phyloP scores from a whole-genome alignment of 2,113 vertebrate species.

The Pelodiscus sinensis region DNA sequence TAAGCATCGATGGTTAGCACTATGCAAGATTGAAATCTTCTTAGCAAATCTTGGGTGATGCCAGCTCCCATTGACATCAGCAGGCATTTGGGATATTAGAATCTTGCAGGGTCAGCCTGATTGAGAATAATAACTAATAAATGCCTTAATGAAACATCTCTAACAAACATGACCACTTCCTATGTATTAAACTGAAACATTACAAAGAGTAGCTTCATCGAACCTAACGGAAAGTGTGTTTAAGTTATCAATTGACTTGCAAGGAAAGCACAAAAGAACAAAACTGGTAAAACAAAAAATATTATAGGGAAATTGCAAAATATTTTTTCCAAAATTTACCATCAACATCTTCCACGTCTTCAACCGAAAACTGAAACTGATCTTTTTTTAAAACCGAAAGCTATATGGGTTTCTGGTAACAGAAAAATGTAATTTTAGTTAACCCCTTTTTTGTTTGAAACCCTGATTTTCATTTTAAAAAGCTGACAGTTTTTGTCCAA shows the following conservation, averaged over 20 bases:
- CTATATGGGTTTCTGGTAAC: not conserved
- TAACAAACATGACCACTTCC: not conserved
- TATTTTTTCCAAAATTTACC: too few species aligned
- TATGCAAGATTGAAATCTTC: not conserved
- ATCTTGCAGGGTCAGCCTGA: not conserved
- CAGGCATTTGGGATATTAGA: too few species aligned
- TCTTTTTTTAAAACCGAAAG: not conserved
- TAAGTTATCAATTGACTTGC: not conserved
- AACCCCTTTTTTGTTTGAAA: not conserved
- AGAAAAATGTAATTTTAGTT: not conserved
- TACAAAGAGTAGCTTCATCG: not conserved
- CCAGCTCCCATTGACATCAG: accelerated
- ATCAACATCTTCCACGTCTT: not conserved
- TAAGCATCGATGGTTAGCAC: not conserved
- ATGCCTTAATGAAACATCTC: not conserved
- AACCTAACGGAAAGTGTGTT: not conserved
- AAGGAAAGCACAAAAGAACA: not conserved
- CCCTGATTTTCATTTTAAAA: not conserved
- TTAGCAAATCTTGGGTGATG: accelerated
- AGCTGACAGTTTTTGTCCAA: not conserved
- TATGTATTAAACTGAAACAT: not conserved
- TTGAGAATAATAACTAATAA: not conserved
- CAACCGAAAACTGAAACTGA: not conserved
- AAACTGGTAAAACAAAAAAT: not conserved
- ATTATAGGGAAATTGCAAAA: not conserved